Evolutionary conservation across 2,797 vertebrate genomes (phyloP).

Genomic region (Sebastes cheni): DNA sequence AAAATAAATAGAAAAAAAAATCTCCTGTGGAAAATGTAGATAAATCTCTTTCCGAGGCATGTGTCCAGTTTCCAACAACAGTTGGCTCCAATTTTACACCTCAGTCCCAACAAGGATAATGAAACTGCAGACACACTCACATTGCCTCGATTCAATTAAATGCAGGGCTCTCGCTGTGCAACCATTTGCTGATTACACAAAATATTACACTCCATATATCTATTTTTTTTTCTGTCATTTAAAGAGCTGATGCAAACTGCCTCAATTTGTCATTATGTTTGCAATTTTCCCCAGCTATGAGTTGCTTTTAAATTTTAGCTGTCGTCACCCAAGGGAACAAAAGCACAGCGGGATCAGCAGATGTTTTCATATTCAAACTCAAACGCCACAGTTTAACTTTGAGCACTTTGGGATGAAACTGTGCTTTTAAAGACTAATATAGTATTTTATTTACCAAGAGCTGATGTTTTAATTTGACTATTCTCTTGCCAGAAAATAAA

Average conservation of each 20-base stretch:
- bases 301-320: constrained; percentile 37
- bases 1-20: neutral
- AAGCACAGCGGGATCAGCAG: constrained; percentile 3
- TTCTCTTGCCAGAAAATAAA: neutral
- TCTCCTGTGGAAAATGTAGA: constrained; percentile 11
- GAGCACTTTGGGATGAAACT: neutral
- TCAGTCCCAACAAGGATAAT: neutral
- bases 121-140: neutral
- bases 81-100: neutral
- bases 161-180: neutral
- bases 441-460: neutral
- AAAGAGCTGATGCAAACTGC: constrained; percentile 39
- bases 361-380: constrained; percentile 11
- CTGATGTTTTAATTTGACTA: neutral
- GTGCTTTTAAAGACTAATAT: neutral
- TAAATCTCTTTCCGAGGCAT: neutral
- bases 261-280: constrained; percentile 17
- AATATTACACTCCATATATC: neutral
- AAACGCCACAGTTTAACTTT: constrained; percentile 2
- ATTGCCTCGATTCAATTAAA: neutral
- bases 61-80: constrained; percentile 2
- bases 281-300: neutral
- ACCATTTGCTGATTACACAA: constrained; percentile 40
- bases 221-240: neutral
- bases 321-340: constrained; percentile 11